Conservation (phyloP, 2,797 vertebrate genomes). For the Karalla daura region DNA sequence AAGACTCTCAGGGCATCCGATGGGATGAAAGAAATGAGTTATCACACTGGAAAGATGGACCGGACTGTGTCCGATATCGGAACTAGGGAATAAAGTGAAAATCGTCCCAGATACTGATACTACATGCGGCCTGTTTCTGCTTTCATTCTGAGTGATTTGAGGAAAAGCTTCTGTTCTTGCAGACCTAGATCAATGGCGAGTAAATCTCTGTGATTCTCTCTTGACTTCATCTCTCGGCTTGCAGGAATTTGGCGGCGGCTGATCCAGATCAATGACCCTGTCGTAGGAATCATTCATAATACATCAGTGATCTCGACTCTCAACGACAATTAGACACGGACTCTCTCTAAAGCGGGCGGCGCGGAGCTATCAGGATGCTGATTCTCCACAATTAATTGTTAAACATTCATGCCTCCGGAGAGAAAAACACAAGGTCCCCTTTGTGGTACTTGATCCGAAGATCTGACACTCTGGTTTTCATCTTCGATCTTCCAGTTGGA, state of each 20-base stretch:
- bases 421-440: too few relatives aligned
- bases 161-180: too few relatives aligned
- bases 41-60: too few relatives aligned
- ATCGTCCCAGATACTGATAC: neutral
- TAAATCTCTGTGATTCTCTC: neutral
- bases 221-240: neutral
- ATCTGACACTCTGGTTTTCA: too few relatives aligned
- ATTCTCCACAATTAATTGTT: conserved; percentile 17
- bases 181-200: neutral
- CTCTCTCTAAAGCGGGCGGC: neutral
- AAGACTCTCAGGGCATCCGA: too few relatives aligned
- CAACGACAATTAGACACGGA: conserved; percentile 4
- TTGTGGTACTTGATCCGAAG: too few relatives aligned
- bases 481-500: too few relatives aligned
- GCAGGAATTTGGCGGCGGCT: neutral
- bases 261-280: neutral
- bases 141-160: neutral
- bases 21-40: too few relatives aligned
- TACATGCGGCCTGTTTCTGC: too few relatives aligned
- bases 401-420: too few relatives aligned
- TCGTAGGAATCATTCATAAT: conserved; percentile 1
- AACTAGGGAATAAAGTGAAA: too few relatives aligned
- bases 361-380: neutral
- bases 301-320: neutral
- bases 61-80: too few relatives aligned